phyloP scores from a whole-genome alignment of 2,888 invertebrate genomes.

The Andrena dorsata region DNA sequence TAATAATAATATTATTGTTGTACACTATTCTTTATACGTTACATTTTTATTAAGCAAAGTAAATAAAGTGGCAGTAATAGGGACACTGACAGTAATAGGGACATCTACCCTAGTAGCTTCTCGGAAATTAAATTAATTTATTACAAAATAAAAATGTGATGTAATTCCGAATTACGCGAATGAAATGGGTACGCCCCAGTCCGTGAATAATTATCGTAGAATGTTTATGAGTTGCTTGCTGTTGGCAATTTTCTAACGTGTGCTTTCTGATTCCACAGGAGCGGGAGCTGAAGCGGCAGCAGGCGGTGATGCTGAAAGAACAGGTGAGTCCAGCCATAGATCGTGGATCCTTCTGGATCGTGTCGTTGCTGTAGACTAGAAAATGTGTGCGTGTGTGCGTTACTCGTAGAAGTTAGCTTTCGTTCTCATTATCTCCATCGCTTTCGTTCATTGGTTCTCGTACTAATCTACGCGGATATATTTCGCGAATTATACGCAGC shows the following conservation, averaged over 20 bases:
- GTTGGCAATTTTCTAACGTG: too few relatives aligned
- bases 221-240: constrained; percentile 13
- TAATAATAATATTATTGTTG: too few relatives aligned
- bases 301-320: constrained; percentile 94
- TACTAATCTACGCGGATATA: constrained; percentile 37
- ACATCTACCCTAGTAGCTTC: too few relatives aligned
- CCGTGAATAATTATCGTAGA: neutral
- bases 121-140: too few relatives aligned
- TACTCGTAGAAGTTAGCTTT: constrained; percentile 66
- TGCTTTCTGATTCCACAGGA: constrained; percentile 89
- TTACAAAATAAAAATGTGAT: too few relatives aligned
- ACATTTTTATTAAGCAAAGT: too few relatives aligned
- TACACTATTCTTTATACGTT: too few relatives aligned
- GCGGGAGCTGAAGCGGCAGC: constrained; percentile 95
- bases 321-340: constrained; percentile 89
- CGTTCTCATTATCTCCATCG: constrained; percentile 51
- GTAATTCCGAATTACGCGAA: too few relatives aligned
- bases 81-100: too few relatives aligned
- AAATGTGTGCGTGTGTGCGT: constrained; percentile 58
- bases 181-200: too few relatives aligned
- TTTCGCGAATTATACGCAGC: constrained; percentile 11
- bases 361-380: constrained; percentile 66
- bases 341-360: constrained; percentile 44
- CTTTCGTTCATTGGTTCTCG: constrained; percentile 41
- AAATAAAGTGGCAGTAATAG: too few relatives aligned